A percentile compares a stretch with the other conserved stretches of the same genome.
Evolutionary conservation across 2,888 invertebrate genomes (phyloP).

Genomic region (Trachelus iudaicus): DNA sequence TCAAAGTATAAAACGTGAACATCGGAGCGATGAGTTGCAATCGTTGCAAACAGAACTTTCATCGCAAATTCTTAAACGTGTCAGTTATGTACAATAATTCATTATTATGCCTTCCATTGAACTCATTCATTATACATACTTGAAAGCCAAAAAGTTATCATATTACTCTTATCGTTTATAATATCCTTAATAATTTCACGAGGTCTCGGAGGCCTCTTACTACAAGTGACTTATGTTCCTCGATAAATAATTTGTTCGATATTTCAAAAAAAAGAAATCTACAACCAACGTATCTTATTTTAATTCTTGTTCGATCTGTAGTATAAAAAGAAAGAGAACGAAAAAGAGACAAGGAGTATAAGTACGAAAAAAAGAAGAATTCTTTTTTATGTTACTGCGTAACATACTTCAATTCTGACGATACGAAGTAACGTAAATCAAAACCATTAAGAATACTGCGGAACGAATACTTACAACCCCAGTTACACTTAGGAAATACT

Average conservation of each 20-base stretch:
- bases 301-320: background rate
- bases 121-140: conserved; percentile 15
- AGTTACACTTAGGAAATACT: background rate
- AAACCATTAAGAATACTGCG: background rate
- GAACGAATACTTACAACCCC: background rate
- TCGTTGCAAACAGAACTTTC: background rate
- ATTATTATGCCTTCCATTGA: conserved; percentile 12
- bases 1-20: background rate
- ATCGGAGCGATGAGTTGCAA: background rate
- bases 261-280: background rate
- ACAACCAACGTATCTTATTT: background rate
- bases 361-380: background rate
- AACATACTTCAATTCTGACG: background rate
- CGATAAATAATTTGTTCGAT: background rate
- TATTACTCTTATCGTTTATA: background rate
- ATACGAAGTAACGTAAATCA: background rate
- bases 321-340: background rate
- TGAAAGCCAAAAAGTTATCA: conserved; percentile 6
- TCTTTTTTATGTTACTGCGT: background rate
- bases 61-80: conserved; percentile 18
- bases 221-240: background rate
- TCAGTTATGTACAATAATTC: conserved; percentile 32
- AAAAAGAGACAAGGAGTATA: background rate
- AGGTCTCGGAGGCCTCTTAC: background rate
- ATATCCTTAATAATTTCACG: background rate